These are phyloP conservation scores for Willisornis vidua DNA, from an alignment of 2,113 vertebrate genomes.

Conservation along the genomic window DNA sequence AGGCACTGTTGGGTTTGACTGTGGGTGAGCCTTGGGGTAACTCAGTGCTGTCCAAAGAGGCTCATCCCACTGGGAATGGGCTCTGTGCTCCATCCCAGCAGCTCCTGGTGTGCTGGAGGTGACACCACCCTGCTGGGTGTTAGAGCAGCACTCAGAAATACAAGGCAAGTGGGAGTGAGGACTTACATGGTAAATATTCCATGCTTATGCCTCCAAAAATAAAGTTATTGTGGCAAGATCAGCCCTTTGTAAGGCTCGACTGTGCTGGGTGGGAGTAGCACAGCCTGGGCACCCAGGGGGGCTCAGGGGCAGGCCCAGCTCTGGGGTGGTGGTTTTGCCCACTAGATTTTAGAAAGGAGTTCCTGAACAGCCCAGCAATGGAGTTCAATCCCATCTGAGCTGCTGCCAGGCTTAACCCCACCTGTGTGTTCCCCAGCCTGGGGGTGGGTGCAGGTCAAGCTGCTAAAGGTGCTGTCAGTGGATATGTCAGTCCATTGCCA, in stretches of 20 bases:
- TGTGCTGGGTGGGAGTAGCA: neutral
- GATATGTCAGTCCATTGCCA: neutral
- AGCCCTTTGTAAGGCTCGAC: neutral
- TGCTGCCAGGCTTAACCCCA: neutral
- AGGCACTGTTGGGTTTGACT: neutral
- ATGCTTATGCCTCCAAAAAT: neutral
- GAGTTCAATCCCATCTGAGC: neutral
- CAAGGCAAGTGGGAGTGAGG: neutral
- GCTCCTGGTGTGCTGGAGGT: neutral
- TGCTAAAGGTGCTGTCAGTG: neutral
- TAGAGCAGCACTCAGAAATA: accelerated
- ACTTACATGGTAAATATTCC: accelerated
- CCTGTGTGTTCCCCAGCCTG: neutral
- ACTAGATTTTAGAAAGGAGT: neutral
- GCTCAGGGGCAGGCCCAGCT: neutral
- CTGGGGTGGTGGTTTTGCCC: neutral
- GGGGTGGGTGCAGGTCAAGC: accelerated
- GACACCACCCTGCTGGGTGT: accelerated
- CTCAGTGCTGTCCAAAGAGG: accelerated
- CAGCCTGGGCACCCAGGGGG: neutral
- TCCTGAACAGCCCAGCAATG: neutral
- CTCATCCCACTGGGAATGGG: neutral
- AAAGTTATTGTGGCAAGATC: neutral
- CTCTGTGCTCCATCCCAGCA: accelerated
- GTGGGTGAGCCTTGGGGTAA: neutral